Base-by-base conservation (phyloP, 2,113 vertebrate genomes). In the Hiodon tergisus region DNA sequence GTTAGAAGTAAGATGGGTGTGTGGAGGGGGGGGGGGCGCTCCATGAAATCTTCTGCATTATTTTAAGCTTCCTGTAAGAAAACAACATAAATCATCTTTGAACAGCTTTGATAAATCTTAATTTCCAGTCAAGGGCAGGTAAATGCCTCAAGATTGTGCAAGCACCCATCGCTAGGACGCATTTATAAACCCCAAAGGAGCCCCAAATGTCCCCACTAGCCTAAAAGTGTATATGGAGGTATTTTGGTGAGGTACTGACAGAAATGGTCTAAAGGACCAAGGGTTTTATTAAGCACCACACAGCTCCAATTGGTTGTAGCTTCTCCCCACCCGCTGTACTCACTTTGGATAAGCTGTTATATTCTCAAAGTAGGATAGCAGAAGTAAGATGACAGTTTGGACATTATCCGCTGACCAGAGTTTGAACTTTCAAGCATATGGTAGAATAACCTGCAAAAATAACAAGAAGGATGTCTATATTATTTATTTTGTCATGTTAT, bases 1-100 rank as follows among this genome's bases (percentile, higher is more conserved):
- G 58, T 75, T 67, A 75, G 73, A 55, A 13, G 46, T 47, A 13
- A 58, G 73, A 67, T 46, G 14, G 63, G 63, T 17, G 54, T 57
- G 54, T 57, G 31, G 31, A 55, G 31, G 54, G 53, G 11, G 62
- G 31, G 6, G 4, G 9, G 8, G 14, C 46, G 13, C 46, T 52
- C 6, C 48, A 9, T 50, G 48, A 48, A 14, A 14, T 57, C 65
- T 58, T 13, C 73, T 13, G 63, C 73, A 67, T 59, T 67, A 67
- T 75, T 75, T 67, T 75, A 11, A 55, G 73, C 11, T 47, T 17
- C 17, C 46, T 13, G 46, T 59, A 47, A 68, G 73, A 75, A 75
- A 75, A 75, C 73, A 75, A 75, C 73, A 75, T 75, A 67, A 75
- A 75, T 75, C 73, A 75, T 68, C 73, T 16, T n/a, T 14, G 54